Conservation (phyloP, 2,113 vertebrate genomes). For the Muntiacus muntjak region DNA sequence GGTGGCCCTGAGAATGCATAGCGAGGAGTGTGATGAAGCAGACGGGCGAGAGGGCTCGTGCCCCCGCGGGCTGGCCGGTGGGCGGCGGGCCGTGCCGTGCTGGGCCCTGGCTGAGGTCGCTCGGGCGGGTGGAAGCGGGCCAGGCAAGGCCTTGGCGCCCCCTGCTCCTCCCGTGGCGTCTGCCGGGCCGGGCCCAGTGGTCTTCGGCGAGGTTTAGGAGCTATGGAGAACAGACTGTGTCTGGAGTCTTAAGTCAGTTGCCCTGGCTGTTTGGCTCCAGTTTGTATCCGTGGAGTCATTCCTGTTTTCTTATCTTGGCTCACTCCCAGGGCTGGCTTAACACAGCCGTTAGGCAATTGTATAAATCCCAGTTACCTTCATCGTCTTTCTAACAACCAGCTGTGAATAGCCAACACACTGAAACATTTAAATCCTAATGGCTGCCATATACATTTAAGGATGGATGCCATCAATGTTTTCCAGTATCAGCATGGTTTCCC, state of each 20-base stretch:
- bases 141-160: background rate
- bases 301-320: slow-evolving; percentile 19
- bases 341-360: background rate
- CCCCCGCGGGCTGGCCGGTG: rapidly evolving
- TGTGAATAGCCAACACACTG: background rate
- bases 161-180: background rate
- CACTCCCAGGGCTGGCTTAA: background rate
- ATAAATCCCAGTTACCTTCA: background rate
- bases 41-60: background rate
- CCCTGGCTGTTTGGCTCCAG: background rate
- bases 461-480: background rate
- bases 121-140: background rate
- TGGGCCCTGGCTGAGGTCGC: background rate
- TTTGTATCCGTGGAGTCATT: background rate
- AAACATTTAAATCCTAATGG: background rate
- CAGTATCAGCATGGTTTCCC: background rate
- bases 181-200: background rate
- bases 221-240: background rate
- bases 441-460: background rate
- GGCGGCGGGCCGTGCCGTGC: rapidly evolving
- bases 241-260: background rate
- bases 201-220: background rate
- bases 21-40: background rate
- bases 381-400: background rate
- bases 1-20: background rate